Evolutionary conservation across 2,113 vertebrate genomes (phyloP).

Genomic region (Tylochromis polylepis): DNA sequence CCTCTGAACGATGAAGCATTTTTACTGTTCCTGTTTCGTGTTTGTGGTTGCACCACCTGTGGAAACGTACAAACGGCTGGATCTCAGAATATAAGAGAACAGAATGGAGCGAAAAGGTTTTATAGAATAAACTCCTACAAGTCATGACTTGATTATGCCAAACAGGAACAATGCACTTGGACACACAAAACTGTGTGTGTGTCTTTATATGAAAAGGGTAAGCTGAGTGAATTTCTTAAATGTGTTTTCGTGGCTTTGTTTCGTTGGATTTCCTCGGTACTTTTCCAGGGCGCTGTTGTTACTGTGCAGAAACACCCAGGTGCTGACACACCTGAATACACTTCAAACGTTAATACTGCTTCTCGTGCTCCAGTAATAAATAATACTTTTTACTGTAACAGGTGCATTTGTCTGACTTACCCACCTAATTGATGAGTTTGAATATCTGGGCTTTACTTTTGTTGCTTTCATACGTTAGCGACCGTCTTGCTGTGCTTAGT

Average conservation of each 20-base stretch:
- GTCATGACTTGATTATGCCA: not conserved
- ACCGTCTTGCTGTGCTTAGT: not conserved
- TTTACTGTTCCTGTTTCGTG: not conserved
- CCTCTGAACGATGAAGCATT: not conserved
- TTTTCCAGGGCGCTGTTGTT: not conserved
- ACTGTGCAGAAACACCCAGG: not conserved
- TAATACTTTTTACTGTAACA: not conserved
- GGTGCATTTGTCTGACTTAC: not conserved
- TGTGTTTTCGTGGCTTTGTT: not conserved
- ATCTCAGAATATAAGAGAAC: not conserved
- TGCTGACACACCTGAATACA: not conserved
- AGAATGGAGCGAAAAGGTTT: not conserved
- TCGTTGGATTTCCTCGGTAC: not conserved
- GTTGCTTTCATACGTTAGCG: not conserved
- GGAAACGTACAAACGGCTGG: not conserved
- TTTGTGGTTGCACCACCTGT: not conserved
- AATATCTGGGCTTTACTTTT: not conserved
- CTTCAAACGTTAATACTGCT: not conserved
- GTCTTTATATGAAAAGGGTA: not conserved
- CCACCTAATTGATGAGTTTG: not conserved
- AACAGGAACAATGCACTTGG: not conserved
- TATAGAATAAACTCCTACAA: not conserved
- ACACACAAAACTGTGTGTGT: not conserved
- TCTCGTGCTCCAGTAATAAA: not conserved
- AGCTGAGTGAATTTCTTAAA: not conserved